Base-by-base conservation (phyloP, 2,797 vertebrate genomes). In the Hirundo rustica region DNA sequence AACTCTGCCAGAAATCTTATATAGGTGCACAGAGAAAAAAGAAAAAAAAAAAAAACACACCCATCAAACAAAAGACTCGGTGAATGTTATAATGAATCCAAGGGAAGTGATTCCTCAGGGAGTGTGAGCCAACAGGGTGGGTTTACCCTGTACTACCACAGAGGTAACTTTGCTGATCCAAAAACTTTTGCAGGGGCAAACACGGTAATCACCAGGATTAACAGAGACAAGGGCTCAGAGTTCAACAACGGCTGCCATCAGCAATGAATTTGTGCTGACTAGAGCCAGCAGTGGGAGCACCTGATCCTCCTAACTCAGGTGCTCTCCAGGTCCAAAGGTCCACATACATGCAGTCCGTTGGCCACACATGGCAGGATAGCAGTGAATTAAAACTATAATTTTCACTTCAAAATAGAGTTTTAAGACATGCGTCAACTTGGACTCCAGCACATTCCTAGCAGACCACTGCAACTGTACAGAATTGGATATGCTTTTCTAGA, bases 231-330 rank as follows among this genome's bases (percentile, higher is more conserved):
- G 44, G 78, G 92, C 34, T 48, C 45, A 42, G 70, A 86, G 78
- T 67, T 84, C 92, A 77, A 76, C 64, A 85, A 65, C 2, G 89
- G 51, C 78, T 74, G 79, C 68, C 93, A 93, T 85, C 70, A 86
- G 54, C 17, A 38, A 48, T 44, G 57, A 90, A 75, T 83, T 93
- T 73, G 30, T 88, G 81, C 77, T 85, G 92, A 70, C 83, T 86
- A 88, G 73, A 95, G 29, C 89, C 93, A 95, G 91, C 85, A 93
- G 91, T 84, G 75, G 83, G 88, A 95, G 81, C 88, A 94, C 78
- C 85, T 89, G 94, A 93, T 91, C 83, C 30, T 92, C 58, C 85
- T 93, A 88, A 92, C 32, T 92, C 85, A 76, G 50, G 29, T 62
- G 25, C 53, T 91, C 50, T 86, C 70, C 78, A 62, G 17, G 50